Conservation (phyloP, 2,888 invertebrate species). For the Platerodrilus igneus region DNA sequence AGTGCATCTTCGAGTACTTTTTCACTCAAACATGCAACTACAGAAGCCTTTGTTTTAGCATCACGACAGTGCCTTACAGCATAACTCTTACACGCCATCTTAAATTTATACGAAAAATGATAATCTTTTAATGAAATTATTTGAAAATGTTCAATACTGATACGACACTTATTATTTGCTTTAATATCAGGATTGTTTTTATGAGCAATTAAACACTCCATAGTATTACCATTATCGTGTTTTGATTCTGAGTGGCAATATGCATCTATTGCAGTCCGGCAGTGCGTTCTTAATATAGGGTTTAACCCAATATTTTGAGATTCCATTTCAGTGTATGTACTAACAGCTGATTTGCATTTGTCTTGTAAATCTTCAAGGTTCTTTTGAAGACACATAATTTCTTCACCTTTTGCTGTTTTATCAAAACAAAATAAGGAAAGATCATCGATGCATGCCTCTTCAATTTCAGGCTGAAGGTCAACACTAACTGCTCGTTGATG, state of each 20-base stretch:
- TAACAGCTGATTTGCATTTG: conserved; percentile 72
- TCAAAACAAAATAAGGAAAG: conserved; percentile 78
- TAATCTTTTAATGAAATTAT: conserved; percentile 89
- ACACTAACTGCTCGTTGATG: conserved; percentile 87
- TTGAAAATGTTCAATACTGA: conserved; percentile 96
- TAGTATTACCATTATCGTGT: conserved; percentile 80
- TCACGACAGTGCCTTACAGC: conserved; percentile 65
- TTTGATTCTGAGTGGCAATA: conserved; percentile 68
- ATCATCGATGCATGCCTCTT: conserved; percentile 83
- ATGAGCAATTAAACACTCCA: conserved; percentile 90
- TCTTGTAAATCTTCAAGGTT: conserved; percentile 64
- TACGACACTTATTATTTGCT: conserved; percentile 76
- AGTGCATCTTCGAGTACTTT: conserved; percentile 87
- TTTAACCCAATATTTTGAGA: conserved; percentile 87
- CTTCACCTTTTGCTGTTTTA: conserved; percentile 82
- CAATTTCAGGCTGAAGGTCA: conserved; percentile 90
- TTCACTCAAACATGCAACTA: conserved; percentile 83
- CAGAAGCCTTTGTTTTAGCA: conserved; percentile 73
- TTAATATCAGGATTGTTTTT: conserved; percentile 83
- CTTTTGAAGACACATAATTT: conserved; percentile 88
- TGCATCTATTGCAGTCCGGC: conserved; percentile 71
- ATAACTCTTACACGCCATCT: conserved; percentile 84
- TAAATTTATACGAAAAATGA: conserved; percentile 90
- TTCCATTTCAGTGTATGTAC: conserved; percentile 84
- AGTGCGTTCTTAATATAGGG: conserved; percentile 78